Percentiles rank a stretch among this genome's conserved stretches.
These are phyloP conservation scores for Aphidius ervi DNA, from an alignment of 1,140 invertebrate species.

Conservation along the genomic window DNA sequence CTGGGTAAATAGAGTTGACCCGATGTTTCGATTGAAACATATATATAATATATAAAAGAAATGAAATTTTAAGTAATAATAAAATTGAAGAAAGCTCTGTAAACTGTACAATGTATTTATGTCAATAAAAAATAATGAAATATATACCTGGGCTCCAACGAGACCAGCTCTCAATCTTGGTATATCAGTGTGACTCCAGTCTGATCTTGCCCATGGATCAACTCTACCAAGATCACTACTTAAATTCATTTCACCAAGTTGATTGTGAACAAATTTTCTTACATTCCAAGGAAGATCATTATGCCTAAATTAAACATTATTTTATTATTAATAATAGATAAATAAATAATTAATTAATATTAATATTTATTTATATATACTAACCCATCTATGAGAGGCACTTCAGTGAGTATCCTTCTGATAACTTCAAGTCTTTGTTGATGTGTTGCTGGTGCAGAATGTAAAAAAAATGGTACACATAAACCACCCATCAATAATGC, in stretches of 20 bases:
- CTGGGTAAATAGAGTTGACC: no score
- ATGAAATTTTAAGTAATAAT: background rate
- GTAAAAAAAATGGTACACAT: slow-evolving; percentile 51
- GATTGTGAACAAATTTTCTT: slow-evolving; percentile 76
- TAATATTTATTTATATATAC: slow-evolving; percentile 3
- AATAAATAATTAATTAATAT: background rate
- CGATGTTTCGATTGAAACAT: no score
- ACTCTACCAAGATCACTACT: slow-evolving; percentile 68
- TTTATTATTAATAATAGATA: background rate
- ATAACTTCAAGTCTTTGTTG: slow-evolving; percentile 55
- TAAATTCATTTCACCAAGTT: slow-evolving; percentile 74
- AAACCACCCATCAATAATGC: slow-evolving; percentile 51
- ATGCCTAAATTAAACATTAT: slow-evolving; percentile 58
- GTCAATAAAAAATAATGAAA: slow-evolving; percentile 14
- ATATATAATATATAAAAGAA: background rate
- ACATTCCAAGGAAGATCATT: slow-evolving; percentile 87
- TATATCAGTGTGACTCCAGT: slow-evolving; percentile 87
- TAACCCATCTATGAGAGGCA: slow-evolving; percentile 63
- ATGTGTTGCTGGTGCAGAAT: slow-evolving; percentile 50
- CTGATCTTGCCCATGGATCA: slow-evolving; percentile 74
- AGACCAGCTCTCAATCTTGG: slow-evolving; percentile 74
- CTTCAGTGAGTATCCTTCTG: slow-evolving; percentile 57
- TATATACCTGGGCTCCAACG: slow-evolving; percentile 70
- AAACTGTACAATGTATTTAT: background rate
- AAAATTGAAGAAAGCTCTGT: background rate